Evolutionary conservation across 1,140 invertebrate species (phyloP).

Genomic region (Listronotus bonariensis): DNA sequence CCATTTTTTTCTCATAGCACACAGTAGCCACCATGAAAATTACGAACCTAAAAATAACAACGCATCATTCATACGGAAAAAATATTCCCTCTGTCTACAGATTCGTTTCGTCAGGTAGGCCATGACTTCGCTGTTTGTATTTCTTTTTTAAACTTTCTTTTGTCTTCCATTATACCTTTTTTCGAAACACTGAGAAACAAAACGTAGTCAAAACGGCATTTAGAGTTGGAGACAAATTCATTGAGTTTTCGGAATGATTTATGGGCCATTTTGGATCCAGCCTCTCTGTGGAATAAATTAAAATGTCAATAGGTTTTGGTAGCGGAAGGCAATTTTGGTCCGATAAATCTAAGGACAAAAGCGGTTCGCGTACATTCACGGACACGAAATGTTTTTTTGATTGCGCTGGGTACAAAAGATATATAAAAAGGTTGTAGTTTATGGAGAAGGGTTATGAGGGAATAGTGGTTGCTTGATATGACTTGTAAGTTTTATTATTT

Average conservation of each 20-base stretch:
- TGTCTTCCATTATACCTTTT: constrained; percentile 9
- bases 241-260: constrained; percentile 34
- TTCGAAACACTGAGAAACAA: constrained; percentile 22
- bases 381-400: constrained; percentile 36
- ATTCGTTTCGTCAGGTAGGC: constrained; percentile 35
- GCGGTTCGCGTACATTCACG: constrained; percentile 6
- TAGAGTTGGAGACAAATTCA: constrained; percentile 38
- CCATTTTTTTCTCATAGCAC: constrained; percentile 19
- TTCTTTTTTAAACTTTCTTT: constrained; percentile 3
- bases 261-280: constrained; percentile 9
- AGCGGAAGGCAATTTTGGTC: constrained; percentile 35
- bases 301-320: constrained; percentile 34
- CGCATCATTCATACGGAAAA: constrained; percentile 10
- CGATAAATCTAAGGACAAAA: constrained; percentile 35
- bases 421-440: constrained; percentile 24
- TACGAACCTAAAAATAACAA: constrained; percentile 18
- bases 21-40: constrained; percentile 20
- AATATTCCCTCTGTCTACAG: constrained; percentile 18
- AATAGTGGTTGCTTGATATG: not conserved
- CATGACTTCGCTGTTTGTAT: constrained; percentile 26
- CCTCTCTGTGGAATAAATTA: constrained; percentile 30
- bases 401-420: constrained; percentile 8
- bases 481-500: too few species aligned
- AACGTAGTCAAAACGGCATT: constrained; percentile 34
- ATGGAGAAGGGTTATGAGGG: constrained; percentile 21